A percentile compares a stretch with the other conserved stretches of the same genome.
phyloP scores from a whole-genome alignment of 2,888 invertebrate genomes.

The Acrobasis suavella region DNA sequence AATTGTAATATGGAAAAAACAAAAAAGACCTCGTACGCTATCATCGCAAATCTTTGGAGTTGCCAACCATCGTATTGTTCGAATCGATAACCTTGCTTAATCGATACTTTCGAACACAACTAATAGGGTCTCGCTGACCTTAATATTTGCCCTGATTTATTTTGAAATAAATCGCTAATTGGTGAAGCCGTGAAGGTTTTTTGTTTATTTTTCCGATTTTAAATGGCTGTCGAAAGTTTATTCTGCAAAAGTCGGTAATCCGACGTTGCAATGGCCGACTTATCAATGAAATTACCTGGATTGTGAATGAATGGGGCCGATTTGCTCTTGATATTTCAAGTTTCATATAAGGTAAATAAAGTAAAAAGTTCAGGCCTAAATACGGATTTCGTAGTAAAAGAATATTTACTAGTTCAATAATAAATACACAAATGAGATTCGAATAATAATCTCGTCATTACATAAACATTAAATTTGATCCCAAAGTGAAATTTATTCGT shows the following conservation, averaged over 20 bases:
- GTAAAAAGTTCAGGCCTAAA: neutral
- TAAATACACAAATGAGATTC: too few species aligned
- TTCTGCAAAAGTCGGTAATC: neutral
- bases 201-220: conserved; percentile 21
- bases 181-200: conserved; percentile 32
- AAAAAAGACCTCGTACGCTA: conserved; percentile 15
- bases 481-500: too few species aligned
- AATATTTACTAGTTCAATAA: too few species aligned
- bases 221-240: conserved; percentile 10
- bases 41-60: conserved; percentile 13
- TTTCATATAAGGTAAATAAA: neutral
- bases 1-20: neutral
- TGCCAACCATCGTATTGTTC: conserved; percentile 49
- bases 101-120: conserved; percentile 56
- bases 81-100: conserved; percentile 50
- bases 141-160: conserved; percentile 57
- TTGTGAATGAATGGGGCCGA: conserved; percentile 6
- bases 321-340: conserved; percentile 4
- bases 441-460: too few species aligned
- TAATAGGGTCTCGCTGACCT: conserved; percentile 55
- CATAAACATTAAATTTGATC: too few species aligned
- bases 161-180: conserved; percentile 50
- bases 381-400: neutral
- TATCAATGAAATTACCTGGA: conserved; percentile 15
- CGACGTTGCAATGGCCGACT: conserved; percentile 5